Percentiles rank a stretch among this genome's conserved stretches.
These are phyloP conservation scores for Ecdyonurus torrentis DNA, from an alignment of 2,888 invertebrate genomes.

Conservation along the genomic window DNA sequence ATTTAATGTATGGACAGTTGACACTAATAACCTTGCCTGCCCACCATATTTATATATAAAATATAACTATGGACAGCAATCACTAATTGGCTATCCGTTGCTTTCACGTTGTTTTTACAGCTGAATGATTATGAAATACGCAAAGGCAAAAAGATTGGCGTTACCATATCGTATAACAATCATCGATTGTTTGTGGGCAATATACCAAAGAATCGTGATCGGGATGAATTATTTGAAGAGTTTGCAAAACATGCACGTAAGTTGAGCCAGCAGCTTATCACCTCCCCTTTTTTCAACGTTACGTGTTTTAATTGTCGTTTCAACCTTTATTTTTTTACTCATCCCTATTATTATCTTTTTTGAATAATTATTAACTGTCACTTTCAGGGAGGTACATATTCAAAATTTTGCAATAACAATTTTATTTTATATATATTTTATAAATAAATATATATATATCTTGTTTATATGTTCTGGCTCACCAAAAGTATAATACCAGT, in stretches of 20 bases:
- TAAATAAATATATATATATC: conserved; percentile 7
- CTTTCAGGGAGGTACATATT: neutral
- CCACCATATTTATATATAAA: too few relatives aligned
- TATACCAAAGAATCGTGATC: conserved; percentile 99
- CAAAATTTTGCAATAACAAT: conserved; percentile 4
- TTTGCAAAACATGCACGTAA: conserved; percentile 99
- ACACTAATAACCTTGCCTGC: neutral
- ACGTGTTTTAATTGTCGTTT: conserved; percentile 19
- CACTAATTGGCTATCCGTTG: conserved; percentile 35
- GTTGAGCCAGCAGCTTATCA: conserved; percentile 38
- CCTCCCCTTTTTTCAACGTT: conserved; percentile 23
- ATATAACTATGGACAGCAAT: neutral
- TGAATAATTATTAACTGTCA: conserved; percentile 3
- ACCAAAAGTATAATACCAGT: neutral
- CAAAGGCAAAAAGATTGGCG: conserved; percentile 98
- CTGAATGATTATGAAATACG: conserved; percentile 99
- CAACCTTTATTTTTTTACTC: conserved; percentile 8
- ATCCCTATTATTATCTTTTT: conserved; percentile 9
- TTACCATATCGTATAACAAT: conserved; percentile 99
- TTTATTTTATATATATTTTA: conserved; percentile 5
- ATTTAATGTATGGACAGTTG: neutral
- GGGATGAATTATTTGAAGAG: conserved; percentile 98
- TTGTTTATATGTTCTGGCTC: conserved; percentile 3
- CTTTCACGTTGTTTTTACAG: conserved; percentile 73
- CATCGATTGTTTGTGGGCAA: conserved; percentile 99